A percentile compares a stretch with the other conserved stretches of the same genome.
phyloP scores from a whole-genome alignment of 2,888 invertebrate species.

The Eueremaeus valkanovi region DNA sequence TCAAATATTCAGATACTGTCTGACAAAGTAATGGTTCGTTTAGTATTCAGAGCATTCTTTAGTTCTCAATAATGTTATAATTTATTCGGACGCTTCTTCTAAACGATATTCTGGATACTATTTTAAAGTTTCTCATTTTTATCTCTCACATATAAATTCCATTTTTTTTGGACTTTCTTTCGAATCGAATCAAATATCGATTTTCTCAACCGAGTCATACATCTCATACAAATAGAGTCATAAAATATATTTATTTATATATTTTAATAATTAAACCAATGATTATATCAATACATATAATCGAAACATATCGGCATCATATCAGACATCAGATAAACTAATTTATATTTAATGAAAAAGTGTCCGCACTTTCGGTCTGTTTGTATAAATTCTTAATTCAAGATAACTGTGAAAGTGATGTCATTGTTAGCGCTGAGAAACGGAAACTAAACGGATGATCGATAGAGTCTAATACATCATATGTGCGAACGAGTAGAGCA shows the following conservation, averaged over 20 bases:
- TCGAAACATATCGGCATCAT: too few relatives aligned
- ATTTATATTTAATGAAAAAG: neutral
- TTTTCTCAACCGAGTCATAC: too few relatives aligned
- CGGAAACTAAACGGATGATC: conserved; percentile 18
- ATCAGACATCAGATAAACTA: neutral
- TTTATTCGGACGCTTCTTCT: neutral
- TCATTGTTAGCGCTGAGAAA: neutral
- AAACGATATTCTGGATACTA: neutral
- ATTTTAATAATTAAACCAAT: neutral
- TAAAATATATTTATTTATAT: neutral
- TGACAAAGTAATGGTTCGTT: neutral
- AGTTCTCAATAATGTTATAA: neutral
- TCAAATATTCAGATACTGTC: conserved; percentile 19
- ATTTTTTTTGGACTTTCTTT: neutral
- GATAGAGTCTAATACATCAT: conserved; percentile 29
- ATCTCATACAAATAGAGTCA: neutral
- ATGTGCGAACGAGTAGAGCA: neutral
- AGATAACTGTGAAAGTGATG: neutral
- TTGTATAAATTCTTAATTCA: neutral
- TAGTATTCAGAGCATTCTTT: conserved; percentile 19
- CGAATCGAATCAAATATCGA: too few relatives aligned
- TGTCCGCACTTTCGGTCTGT: neutral
- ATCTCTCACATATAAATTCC: too few relatives aligned
- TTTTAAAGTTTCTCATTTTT: neutral
- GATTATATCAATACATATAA: too few relatives aligned